Evolutionary conservation across 2,113 vertebrate genomes (phyloP).

Genomic region (Syngnathus scovelli): DNA sequence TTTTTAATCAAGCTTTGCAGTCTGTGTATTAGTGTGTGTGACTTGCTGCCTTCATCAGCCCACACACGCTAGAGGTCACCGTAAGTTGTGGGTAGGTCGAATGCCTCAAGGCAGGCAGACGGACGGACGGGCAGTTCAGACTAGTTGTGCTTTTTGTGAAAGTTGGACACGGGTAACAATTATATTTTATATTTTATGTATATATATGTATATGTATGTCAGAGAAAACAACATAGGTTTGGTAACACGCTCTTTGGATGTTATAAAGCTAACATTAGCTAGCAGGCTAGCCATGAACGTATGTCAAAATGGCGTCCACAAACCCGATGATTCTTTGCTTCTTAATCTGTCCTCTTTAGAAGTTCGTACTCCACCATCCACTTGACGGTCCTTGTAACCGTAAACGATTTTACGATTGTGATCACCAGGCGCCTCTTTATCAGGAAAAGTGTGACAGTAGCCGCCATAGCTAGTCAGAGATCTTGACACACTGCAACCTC

Average conservation of each 20-base stretch:
- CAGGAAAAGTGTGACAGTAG: not conserved
- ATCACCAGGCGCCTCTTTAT: not conserved
- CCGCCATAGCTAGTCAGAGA: not conserved
- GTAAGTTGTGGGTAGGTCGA: slow-evolving; percentile 8
- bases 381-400: too few relatives aligned
- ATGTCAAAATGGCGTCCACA: too few relatives aligned
- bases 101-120: slow-evolving; percentile 24
- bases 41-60: slow-evolving; percentile 24
- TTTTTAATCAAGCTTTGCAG: not conserved
- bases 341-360: too few relatives aligned
- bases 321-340: too few relatives aligned
- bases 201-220: too few relatives aligned
- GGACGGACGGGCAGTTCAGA: not conserved
- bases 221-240: too few relatives aligned
- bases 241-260: too few relatives aligned
- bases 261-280: too few relatives aligned
- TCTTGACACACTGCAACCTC: not conserved
- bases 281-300: too few relatives aligned
- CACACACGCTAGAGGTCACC: slow-evolving; percentile 34
- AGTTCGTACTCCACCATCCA: too few relatives aligned
- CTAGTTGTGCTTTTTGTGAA: not conserved
- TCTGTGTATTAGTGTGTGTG: not conserved
- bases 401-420: not conserved
- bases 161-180: not conserved
- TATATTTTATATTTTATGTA: too few relatives aligned